A percentile compares a stretch with the other conserved stretches of the same genome.
Conservation (phyloP, 2,797 vertebrate genomes). For the Hypotaenidia philippensis region DNA sequence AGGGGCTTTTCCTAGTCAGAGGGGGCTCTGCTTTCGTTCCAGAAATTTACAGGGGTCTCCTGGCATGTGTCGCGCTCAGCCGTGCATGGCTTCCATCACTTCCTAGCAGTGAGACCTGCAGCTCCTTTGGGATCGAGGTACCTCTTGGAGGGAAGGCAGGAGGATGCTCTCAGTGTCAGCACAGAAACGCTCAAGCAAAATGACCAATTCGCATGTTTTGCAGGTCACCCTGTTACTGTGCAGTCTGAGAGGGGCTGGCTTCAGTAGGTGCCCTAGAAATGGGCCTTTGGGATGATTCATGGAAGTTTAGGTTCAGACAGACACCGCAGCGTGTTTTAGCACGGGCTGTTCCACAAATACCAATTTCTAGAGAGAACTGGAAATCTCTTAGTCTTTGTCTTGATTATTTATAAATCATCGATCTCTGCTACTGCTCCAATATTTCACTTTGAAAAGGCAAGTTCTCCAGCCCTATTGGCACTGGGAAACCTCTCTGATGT, state of each 20-base stretch:
- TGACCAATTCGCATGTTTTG: rapidly evolving
- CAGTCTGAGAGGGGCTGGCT: not conserved
- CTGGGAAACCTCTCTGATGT: not conserved
- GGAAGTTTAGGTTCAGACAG: not conserved
- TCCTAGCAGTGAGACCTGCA: not conserved
- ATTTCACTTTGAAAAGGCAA: not conserved
- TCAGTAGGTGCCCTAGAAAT: not conserved
- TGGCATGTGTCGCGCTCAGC: rapidly evolving
- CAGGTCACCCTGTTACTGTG: not conserved
- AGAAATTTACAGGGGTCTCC: rapidly evolving
- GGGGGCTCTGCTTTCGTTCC: rapidly evolving
- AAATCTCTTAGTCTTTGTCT: not conserved
- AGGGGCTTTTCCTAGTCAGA: rapidly evolving
- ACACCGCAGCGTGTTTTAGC: not conserved
- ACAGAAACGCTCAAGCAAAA: rapidly evolving
- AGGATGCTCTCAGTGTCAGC: rapidly evolving
- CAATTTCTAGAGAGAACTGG: not conserved
- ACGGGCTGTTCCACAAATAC: not conserved
- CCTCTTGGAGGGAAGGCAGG: not conserved
- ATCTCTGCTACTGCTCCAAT: not conserved
- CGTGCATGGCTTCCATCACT: too few species aligned
- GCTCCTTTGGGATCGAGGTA: rapidly evolving
- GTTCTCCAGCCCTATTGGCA: not conserved
- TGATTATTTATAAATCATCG: not conserved
- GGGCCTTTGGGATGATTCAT: not conserved